Evolutionary conservation across 1,140 invertebrate species (phyloP).

Genomic region (Drosophila arizonae): DNA sequence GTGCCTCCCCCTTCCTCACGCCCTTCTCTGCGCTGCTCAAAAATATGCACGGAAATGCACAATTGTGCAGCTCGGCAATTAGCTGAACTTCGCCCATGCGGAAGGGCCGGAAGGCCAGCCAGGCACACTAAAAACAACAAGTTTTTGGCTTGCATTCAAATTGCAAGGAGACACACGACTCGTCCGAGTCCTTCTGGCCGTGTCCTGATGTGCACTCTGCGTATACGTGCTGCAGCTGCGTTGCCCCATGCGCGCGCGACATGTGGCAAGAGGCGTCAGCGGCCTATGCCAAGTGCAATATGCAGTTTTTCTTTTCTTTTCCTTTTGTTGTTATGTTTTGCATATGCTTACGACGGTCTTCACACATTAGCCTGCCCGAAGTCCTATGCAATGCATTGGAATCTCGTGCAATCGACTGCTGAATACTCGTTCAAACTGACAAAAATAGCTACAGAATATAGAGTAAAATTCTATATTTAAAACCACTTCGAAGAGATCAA

Average conservation of each 20-base stretch:
- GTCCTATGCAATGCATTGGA: no score
- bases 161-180: constrained; percentile 38
- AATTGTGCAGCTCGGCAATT: constrained; percentile 82
- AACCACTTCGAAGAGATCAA: no score
- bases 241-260: constrained; percentile 27
- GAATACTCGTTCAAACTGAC: no score
- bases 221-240: constrained; percentile 69
- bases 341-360: constrained; percentile 7
- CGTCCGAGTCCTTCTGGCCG: background rate
- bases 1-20: no score
- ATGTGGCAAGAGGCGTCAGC: background rate
- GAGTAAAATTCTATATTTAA: no score
- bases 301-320: background rate
- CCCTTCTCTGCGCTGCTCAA: constrained; percentile 44
- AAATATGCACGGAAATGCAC: constrained; percentile 82
- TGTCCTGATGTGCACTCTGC: constrained; percentile 46
- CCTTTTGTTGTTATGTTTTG: background rate
- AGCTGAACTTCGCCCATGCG: constrained; percentile 59
- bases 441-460: no score
- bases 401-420: no score
- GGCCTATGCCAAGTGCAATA: background rate
- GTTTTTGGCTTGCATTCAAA: constrained; percentile 77
- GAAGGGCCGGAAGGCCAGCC: constrained; percentile 45
- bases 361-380: background rate
- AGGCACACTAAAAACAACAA: constrained; percentile 26